Percentiles rank a stretch among this genome's conserved stretches.
phyloP scores from a whole-genome alignment of 2,797 vertebrate genomes.

The Chaetodon trifasciatus region DNA sequence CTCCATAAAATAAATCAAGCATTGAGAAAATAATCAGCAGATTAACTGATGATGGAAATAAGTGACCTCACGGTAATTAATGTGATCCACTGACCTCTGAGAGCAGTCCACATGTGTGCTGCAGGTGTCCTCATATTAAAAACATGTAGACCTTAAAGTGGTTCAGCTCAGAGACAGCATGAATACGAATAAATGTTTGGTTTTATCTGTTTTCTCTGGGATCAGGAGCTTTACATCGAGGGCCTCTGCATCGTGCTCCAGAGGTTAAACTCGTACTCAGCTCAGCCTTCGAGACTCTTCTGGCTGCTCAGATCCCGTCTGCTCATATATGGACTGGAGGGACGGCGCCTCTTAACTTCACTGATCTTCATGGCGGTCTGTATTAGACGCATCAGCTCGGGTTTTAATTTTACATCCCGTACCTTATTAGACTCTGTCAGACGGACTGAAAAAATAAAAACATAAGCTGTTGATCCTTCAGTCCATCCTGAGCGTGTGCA shows the following conservation, averaged over 20 bases:
- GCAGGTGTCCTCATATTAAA: no score
- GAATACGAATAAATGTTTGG: no score
- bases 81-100: no score
- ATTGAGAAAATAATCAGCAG: no score
- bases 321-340: constrained; percentile 65
- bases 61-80: no score
- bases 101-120: no score
- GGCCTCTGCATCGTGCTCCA: not conserved
- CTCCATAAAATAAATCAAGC: no score
- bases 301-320: constrained; percentile 2
- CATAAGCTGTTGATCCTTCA: constrained; percentile 54
- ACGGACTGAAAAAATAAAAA: constrained; percentile 52
- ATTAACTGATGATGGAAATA: no score
- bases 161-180: no score
- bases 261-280: constrained; percentile 1
- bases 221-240: not conserved
- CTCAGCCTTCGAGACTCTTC: not conserved
- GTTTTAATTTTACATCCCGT: constrained; percentile 44
- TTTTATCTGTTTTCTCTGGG: no score
- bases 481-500: constrained; percentile 18
- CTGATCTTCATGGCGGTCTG: constrained; percentile 39
- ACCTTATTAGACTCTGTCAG: constrained; percentile 65
- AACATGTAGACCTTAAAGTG: no score
- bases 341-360: constrained; percentile 8
- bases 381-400: constrained; percentile 35